Percentiles rank a stretch among this genome's conserved stretches.
Evolutionary conservation across 1,140 invertebrate genomes (phyloP).

Genomic region (Drosophila santomea): DNA sequence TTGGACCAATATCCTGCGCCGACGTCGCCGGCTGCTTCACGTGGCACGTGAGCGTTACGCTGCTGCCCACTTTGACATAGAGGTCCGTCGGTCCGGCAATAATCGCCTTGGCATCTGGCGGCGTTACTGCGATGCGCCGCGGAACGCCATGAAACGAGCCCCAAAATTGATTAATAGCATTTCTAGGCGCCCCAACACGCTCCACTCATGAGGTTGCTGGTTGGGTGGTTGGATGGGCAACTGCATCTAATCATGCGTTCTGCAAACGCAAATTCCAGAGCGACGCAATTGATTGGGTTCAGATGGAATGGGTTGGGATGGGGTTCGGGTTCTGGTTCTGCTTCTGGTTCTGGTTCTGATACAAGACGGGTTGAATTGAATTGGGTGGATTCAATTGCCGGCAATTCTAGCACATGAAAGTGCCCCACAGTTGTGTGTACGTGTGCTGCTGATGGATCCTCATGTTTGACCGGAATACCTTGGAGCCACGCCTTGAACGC

Average conservation of each 20-base stretch:
- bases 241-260: constrained; percentile 42
- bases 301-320: neutral
- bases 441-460: neutral
- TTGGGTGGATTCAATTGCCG: constrained; percentile 8
- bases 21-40: constrained; percentile 93
- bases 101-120: constrained; percentile 92
- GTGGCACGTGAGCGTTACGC: constrained; percentile 91
- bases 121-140: constrained; percentile 64
- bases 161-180: constrained; percentile 77
- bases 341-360: neutral
- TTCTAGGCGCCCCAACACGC: constrained; percentile 28
- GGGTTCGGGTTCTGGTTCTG: neutral
- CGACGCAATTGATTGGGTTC: constrained; percentile 29
- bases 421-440: neutral
- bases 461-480: constrained; percentile 9
- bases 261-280: constrained; percentile 35
- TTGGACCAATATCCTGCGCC: constrained; percentile 89
- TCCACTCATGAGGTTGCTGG: constrained; percentile 18
- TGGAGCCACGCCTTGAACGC: neutral
- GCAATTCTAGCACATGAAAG: constrained; percentile 16
- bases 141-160: constrained; percentile 51
- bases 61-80: constrained; percentile 94
- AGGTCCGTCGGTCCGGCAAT: constrained; percentile 91
- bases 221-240: neutral
- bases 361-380: neutral